A percentile compares a stretch with the other conserved stretches of the same genome.
Conservation (phyloP, 2,888 invertebrate species). For the Eupithecia subfuscata region DNA sequence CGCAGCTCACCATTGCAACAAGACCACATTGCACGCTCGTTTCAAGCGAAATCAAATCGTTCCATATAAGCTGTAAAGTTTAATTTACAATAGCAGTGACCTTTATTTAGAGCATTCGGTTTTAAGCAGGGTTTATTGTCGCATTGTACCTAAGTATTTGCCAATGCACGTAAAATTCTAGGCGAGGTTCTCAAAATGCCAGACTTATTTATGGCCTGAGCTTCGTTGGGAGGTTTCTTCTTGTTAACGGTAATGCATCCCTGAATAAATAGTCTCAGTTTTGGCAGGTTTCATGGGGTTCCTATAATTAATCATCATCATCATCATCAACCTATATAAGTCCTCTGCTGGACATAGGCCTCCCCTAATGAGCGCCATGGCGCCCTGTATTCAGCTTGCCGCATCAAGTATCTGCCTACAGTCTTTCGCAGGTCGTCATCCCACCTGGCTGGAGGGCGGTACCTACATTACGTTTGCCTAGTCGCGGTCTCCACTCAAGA, state of each 20-base stretch:
- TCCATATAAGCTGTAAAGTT: conserved; percentile 63
- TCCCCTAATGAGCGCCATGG: no score
- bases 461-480: no score
- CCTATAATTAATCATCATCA: not conserved
- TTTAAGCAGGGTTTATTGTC: conserved; percentile 70
- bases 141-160: conserved; percentile 83
- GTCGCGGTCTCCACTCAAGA: no score
- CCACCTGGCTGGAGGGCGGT: no score
- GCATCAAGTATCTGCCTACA: no score
- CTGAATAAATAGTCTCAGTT: conserved; percentile 32
- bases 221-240: conserved; percentile 41
- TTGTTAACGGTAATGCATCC: conserved; percentile 51
- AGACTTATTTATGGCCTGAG: conserved; percentile 77
- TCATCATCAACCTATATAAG: no score
- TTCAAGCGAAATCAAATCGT: conserved; percentile 65
- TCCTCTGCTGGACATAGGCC: no score
- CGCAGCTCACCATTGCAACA: conserved; percentile 77
- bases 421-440: no score
- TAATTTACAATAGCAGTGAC: conserved; percentile 63
- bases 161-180: conserved; percentile 82
- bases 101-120: conserved; percentile 69
- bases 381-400: no score
- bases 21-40: conserved; percentile 59
- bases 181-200: conserved; percentile 79
- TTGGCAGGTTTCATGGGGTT: not conserved